Conservation (phyloP, 1,140 invertebrate species). For the Diuraphis noxia region DNA sequence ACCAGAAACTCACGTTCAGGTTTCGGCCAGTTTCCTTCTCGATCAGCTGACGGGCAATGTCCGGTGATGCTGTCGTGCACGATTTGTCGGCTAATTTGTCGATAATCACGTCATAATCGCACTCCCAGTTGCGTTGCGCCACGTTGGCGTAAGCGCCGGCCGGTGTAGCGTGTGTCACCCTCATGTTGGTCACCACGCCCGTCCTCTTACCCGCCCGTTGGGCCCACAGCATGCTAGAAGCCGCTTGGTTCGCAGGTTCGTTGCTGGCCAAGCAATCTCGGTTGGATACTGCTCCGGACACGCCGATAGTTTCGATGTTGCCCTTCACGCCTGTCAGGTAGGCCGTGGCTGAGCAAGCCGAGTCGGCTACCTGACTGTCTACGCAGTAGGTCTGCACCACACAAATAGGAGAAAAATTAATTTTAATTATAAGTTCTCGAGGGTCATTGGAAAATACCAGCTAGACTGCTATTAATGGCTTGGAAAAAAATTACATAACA, state of each 20-base stretch:
- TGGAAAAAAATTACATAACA: neutral
- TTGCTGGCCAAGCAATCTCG: constrained; percentile 66
- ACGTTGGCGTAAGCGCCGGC: constrained; percentile 81
- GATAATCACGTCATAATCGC: constrained; percentile 65
- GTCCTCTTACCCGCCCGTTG: constrained; percentile 71
- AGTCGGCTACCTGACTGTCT: constrained; percentile 81
- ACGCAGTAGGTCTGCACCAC: constrained; percentile 77
- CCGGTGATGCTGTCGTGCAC: constrained; percentile 59
- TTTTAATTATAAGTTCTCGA: neutral
- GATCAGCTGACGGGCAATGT: constrained; percentile 67
- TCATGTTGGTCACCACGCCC: constrained; percentile 68
- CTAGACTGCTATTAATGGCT: neutral
- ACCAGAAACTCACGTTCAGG: constrained; percentile 64
- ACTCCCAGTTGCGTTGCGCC: constrained; percentile 77
- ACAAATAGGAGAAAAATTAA: neutral
- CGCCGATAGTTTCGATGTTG: constrained; percentile 72
- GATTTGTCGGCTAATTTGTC: constrained; percentile 60
- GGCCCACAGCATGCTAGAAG: constrained; percentile 74
- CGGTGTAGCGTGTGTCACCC: constrained; percentile 90
- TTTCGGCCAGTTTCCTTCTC: constrained; percentile 66
- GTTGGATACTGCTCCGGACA: constrained; percentile 69
- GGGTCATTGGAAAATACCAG: neutral
- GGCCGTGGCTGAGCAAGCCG: constrained; percentile 79
- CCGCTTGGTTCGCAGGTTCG: constrained; percentile 65
- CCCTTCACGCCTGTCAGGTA: constrained; percentile 82